Conservation (phyloP, 2,888 invertebrate genomes). For the Coleophora deauratella region DNA sequence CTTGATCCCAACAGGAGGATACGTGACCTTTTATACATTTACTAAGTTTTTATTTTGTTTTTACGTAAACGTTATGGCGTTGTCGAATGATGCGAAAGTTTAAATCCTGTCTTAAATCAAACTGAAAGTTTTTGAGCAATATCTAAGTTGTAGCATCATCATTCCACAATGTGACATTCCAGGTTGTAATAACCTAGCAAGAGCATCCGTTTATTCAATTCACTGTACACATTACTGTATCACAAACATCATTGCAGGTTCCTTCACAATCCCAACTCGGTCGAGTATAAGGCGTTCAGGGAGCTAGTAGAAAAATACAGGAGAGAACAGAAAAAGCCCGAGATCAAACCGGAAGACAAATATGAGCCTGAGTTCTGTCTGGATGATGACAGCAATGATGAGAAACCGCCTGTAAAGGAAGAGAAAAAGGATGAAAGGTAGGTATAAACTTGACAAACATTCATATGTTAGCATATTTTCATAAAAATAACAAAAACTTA, state of each 20-base stretch:
- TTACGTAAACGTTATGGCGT: too few relatives aligned
- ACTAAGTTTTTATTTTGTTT: constrained; percentile 19
- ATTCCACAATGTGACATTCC: constrained; percentile 22
- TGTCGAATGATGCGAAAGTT: not conserved
- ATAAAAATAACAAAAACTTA: constrained; percentile 2
- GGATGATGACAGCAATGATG: constrained; percentile 64
- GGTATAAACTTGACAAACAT: not conserved
- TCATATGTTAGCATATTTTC: not conserved
- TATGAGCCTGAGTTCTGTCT: constrained; percentile 68
- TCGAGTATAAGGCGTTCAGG: constrained; percentile 64
- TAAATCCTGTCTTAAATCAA: not conserved
- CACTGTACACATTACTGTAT: constrained; percentile 13
- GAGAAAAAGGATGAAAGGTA: constrained; percentile 55
- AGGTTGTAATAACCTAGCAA: constrained; percentile 39
- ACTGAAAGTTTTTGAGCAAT: too few relatives aligned
- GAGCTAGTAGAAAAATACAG: constrained; percentile 49
- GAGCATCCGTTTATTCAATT: constrained; percentile 37
- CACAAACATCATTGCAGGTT: constrained; percentile 50
- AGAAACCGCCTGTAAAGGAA: constrained; percentile 44
- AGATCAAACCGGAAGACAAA: constrained; percentile 64
- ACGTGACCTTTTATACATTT: constrained; percentile 59
- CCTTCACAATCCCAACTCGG: constrained; percentile 57
- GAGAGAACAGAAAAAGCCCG: constrained; percentile 37
- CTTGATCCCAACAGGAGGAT: constrained; percentile 47
- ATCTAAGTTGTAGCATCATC: too few relatives aligned